Conservation (phyloP, 2,113 vertebrate genomes). For the Ptilonorhynchus violaceus region DNA sequence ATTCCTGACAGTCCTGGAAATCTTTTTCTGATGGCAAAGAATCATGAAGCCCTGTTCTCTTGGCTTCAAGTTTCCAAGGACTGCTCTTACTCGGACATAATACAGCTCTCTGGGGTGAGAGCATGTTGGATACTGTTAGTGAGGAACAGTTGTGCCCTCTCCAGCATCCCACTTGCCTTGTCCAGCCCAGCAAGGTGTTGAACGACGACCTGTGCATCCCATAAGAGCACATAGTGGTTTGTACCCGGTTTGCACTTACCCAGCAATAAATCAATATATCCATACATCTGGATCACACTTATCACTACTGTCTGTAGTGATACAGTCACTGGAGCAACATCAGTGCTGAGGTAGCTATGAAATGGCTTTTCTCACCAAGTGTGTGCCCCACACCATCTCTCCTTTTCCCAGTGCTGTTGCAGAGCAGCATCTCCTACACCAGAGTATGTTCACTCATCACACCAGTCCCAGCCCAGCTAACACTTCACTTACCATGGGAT, state of each 20-base stretch:
- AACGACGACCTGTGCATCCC: not conserved
- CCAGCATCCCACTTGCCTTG: not conserved
- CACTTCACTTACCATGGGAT: not conserved
- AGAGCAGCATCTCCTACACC: not conserved
- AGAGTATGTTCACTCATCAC: not conserved
- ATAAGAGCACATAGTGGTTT: accelerated
- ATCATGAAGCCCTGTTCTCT: not conserved
- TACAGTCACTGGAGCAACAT: not conserved
- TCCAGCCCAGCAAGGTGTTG: not conserved
- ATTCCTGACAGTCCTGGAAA: not conserved
- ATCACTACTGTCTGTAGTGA: not conserved
- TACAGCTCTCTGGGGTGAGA: not conserved
- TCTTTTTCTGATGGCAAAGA: not conserved
- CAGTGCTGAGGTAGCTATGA: not conserved
- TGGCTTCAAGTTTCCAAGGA: not conserved
- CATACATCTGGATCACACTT: not conserved
- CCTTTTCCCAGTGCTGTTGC: not conserved
- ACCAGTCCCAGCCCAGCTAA: not conserved
- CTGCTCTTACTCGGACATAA: not conserved
- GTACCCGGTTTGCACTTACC: not conserved
- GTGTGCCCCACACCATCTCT: not conserved
- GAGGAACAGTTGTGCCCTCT: not conserved
- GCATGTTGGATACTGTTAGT: accelerated
- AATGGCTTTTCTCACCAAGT: not conserved
- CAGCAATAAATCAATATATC: not conserved